These are phyloP conservation scores for Temnothorax curvispinosus DNA, from an alignment of 1,140 invertebrate genomes.

Conservation along the genomic window DNA sequence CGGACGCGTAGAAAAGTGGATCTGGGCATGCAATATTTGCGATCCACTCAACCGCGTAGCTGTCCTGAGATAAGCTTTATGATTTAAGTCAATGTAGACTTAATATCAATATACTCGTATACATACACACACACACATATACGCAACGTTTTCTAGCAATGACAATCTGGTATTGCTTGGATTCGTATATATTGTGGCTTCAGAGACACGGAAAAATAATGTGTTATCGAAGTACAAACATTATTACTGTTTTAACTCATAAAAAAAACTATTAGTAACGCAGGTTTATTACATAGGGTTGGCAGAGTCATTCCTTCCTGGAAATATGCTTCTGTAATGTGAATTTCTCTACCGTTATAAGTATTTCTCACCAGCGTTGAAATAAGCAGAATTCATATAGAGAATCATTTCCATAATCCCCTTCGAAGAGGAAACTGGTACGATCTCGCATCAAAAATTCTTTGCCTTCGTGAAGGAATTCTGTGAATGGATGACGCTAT, in stretches of 20 bases:
- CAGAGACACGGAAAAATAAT: neutral
- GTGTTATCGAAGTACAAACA: neutral
- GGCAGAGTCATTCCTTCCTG: neutral
- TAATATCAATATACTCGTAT: conserved; percentile 54
- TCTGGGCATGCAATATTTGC: conserved; percentile 58
- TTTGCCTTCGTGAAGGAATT: conserved; percentile 60
- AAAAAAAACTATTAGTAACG: neutral
- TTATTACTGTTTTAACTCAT: neutral
- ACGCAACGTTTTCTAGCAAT: conserved; percentile 6
- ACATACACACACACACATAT: neutral
- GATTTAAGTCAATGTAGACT: conserved; percentile 65
- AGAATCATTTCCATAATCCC: conserved; percentile 25
- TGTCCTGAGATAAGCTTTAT: conserved; percentile 56
- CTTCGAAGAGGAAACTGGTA: conserved; percentile 29
- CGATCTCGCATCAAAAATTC: conserved; percentile 29
- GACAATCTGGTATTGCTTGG: neutral
- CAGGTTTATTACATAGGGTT: neutral
- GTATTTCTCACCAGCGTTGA: conserved; percentile 15
- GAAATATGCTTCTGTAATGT: neutral
- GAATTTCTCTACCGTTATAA: conserved; percentile 16
- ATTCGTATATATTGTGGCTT: neutral
- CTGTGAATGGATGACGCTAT: neutral
- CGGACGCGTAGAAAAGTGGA: conserved; percentile 45
- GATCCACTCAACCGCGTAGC: conserved; percentile 56
- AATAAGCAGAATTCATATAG: conserved; percentile 34